Percentiles rank a stretch among this genome's conserved stretches.
Evolutionary conservation across 2,797 vertebrate species (phyloP).

Genomic region (Poeciliopsis infans): DNA sequence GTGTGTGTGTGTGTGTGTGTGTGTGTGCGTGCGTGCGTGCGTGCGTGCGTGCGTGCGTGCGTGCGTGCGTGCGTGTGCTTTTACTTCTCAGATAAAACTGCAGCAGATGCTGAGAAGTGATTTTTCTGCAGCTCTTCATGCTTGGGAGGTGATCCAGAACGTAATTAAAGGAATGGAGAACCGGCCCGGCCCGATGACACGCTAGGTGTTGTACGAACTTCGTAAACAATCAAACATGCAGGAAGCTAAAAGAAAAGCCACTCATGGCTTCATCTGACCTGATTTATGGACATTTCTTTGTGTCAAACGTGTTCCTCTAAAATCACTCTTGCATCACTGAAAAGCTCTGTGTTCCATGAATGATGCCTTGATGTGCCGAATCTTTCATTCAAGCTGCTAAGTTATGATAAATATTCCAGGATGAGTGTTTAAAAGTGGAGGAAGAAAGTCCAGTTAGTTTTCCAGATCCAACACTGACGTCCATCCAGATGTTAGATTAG

Average conservation of each 20-base stretch:
- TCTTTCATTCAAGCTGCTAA: background rate
- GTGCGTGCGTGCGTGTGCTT: background rate
- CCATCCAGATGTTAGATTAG: too few relatives aligned
- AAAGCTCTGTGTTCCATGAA: background rate
- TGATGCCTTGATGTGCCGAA: background rate
- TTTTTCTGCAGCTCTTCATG: conserved; percentile 31
- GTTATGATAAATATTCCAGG: background rate
- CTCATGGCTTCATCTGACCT: conserved; percentile 43
- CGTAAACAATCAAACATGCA: background rate
- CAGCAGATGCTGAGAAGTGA: conserved; percentile 43
- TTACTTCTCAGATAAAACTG: background rate
- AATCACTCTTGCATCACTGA: background rate
- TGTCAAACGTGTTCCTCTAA: background rate
- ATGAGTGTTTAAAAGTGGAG: background rate
- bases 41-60: background rate
- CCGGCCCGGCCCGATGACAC: conserved; percentile 7
- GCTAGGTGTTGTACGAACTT: background rate
- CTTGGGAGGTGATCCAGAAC: conserved; percentile 56
- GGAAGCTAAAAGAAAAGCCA: conserved; percentile 28
- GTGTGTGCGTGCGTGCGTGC: too few relatives aligned
- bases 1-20: too few relatives aligned
- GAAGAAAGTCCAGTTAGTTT: background rate
- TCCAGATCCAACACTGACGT: background rate
- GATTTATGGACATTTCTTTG: background rate
- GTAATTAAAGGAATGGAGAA: conserved; percentile 33